phyloP scores from a whole-genome alignment of 2,888 invertebrate species.

The Cylindroiulus punctatus region DNA sequence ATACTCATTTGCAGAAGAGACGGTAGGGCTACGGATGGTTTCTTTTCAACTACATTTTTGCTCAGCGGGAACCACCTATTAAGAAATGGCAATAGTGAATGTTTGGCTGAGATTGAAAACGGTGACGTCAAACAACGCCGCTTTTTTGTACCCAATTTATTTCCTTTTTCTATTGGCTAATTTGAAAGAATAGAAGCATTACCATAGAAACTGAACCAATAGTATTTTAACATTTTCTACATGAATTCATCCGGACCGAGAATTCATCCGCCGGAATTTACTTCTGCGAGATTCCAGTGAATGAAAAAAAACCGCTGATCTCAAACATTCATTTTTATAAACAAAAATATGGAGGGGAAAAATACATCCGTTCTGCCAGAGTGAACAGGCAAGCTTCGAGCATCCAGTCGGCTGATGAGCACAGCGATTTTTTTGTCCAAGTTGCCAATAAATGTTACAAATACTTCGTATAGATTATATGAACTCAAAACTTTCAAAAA shows the following conservation, averaged over 20 bases:
- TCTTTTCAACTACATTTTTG: constrained; percentile 44
- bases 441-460: neutral
- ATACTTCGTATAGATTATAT: too few species aligned
- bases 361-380: neutral
- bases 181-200: constrained; percentile 26
- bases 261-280: constrained; percentile 27
- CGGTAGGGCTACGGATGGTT: constrained; percentile 40
- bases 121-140: constrained; percentile 13
- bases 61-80: constrained; percentile 47
- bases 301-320: neutral
- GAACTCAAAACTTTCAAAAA: too few species aligned
- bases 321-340: constrained; percentile 32
- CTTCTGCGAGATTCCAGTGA: constrained; percentile 24
- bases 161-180: constrained; percentile 49
- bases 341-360: constrained; percentile 32
- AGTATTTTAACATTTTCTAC: constrained; percentile 32
- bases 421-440: neutral
- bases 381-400: neutral
- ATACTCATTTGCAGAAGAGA: constrained; percentile 35
- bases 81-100: constrained; percentile 46
- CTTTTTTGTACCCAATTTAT: constrained; percentile 42
- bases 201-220: constrained; percentile 32
- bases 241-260: constrained; percentile 13
- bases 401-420: neutral
- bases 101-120: constrained; percentile 46